Conservation (phyloP, 2,797 vertebrate species). For the Enoplosus armatus region DNA sequence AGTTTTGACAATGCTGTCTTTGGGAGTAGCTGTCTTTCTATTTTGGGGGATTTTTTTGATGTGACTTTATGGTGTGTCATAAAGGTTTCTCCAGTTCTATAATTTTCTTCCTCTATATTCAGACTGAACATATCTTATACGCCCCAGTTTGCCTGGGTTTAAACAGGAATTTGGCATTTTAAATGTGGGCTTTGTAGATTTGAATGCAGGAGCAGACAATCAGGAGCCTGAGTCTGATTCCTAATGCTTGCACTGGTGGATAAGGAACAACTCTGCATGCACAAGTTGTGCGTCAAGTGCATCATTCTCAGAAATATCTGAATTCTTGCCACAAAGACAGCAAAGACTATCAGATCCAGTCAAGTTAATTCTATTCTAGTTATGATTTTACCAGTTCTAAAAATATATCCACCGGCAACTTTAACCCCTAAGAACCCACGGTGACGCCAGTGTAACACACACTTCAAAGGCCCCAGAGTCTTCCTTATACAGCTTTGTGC, state of each 20-base stretch:
- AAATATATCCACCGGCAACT: too few relatives aligned
- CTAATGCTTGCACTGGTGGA: not conserved
- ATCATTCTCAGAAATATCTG: conserved; percentile 2
- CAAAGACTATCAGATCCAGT: not conserved
- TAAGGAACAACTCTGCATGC: not conserved
- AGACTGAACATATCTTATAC: not conserved
- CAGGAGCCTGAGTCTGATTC: not conserved
- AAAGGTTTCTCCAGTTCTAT: not conserved
- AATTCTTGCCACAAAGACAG: not conserved
- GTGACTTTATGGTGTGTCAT: not conserved
- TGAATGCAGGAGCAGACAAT: not conserved
- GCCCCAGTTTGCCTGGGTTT: not conserved
- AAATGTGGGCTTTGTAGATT: not conserved
- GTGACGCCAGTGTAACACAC: too few relatives aligned
- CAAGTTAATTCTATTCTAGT: not conserved
- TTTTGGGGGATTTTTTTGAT: not conserved
- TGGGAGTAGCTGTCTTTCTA: conserved; percentile 20
- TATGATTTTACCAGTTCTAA: not conserved
- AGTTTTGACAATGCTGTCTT: conserved; percentile 20
- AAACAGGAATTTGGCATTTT: not conserved
- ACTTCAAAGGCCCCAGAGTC: too few relatives aligned
- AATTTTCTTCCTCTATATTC: not conserved
- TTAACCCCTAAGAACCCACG: too few relatives aligned
- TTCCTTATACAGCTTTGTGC: too few relatives aligned
- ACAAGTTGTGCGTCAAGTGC: not conserved